Percentiles rank a stretch among this genome's conserved stretches.
Conservation (phyloP, 2,113 vertebrate genomes). For the Aspiorhynchus laticeps region DNA sequence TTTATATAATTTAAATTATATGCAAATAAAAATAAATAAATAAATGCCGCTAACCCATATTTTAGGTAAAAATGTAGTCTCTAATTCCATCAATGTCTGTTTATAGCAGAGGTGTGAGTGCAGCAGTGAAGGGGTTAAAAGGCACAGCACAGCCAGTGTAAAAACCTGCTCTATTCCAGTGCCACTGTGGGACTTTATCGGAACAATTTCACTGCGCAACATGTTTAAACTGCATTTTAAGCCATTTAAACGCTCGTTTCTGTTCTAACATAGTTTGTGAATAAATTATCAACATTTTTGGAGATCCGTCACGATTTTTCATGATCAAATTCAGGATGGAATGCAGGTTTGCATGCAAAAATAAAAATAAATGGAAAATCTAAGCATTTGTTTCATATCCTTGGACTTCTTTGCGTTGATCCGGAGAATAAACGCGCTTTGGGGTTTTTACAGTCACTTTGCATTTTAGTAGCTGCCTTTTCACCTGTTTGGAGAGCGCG, state of each 20-base stretch:
- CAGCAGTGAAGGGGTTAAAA: constrained; percentile 51
- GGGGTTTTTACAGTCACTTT: background rate
- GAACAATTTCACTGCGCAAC: background rate
- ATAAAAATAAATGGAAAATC: background rate
- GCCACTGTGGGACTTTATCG: constrained; percentile 54
- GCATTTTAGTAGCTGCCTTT: background rate
- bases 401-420: background rate
- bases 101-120: background rate
- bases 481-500: constrained; percentile 42
- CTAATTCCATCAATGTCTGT: background rate
- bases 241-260: background rate
- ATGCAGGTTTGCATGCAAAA: background rate
- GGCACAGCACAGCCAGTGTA: constrained; percentile 30
- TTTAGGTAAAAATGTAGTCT: background rate
- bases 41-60: background rate
- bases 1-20: background rate
- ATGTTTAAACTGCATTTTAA: background rate
- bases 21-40: background rate
- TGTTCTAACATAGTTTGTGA: background rate
- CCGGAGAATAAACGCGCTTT: background rate
- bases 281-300: background rate
- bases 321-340: background rate
- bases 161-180: constrained; percentile 63
- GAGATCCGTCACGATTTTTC: background rate
- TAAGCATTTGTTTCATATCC: background rate